These are phyloP conservation scores for Mungos mungo DNA, from an alignment of 2,113 vertebrate species.

Conservation along the genomic window DNA sequence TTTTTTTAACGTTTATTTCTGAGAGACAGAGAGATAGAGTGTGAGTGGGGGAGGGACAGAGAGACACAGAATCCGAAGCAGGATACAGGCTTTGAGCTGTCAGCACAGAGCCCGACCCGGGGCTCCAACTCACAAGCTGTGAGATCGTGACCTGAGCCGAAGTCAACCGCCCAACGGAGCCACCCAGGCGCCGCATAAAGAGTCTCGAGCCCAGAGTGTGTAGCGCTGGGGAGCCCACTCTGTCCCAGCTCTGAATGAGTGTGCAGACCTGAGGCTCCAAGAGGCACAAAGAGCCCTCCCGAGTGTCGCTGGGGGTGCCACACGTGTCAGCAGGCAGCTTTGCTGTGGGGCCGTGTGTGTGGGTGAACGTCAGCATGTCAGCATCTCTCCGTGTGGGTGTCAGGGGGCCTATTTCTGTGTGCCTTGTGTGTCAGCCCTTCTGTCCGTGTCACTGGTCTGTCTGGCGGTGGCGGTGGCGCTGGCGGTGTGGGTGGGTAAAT, in stretches of 20 bases:
- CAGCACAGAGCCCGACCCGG: no score
- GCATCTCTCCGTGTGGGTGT: conserved; percentile 55
- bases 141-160: no score
- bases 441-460: conserved; percentile 60
- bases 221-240: not conserved
- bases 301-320: not conserved
- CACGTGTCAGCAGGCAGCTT: not conserved
- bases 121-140: no score
- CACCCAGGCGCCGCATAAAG: not conserved
- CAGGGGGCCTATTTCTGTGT: conserved; percentile 54
- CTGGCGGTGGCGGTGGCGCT: conserved; percentile 28
- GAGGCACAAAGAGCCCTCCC: not conserved
- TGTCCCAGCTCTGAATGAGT: not conserved
- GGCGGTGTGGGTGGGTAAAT: conserved; percentile 65
- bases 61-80: no score
- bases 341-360: not conserved
- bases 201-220: not conserved
- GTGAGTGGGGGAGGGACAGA: no score
- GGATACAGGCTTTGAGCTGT: no score
- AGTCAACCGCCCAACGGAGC: no score
- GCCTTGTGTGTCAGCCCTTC: conserved; percentile 60
- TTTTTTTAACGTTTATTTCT: no score
- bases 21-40: no score
- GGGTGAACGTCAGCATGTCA: not conserved
- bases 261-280: not conserved